Evolutionary conservation across 2,797 vertebrate species (phyloP).

Genomic region (Sebastolobus altivelis): DNA sequence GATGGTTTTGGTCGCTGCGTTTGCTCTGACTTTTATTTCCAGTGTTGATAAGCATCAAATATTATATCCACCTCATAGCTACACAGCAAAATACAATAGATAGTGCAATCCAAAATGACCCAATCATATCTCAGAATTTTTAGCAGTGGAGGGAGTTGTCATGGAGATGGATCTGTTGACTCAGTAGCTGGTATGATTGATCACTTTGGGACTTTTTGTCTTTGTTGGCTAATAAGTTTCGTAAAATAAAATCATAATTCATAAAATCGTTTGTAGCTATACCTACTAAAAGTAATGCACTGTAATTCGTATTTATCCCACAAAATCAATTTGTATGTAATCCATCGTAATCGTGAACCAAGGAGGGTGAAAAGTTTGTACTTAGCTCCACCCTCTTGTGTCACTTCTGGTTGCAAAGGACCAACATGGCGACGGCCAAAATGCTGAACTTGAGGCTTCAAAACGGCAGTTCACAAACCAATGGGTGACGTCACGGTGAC

Average conservation of each 20-base stretch:
- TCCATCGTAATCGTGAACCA: neutral
- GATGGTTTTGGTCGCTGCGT: conserved; percentile 26
- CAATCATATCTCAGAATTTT: neutral
- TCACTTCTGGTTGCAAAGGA: too few species aligned
- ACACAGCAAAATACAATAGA: neutral
- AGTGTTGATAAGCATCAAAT: conserved; percentile 48
- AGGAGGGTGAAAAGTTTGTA: too few species aligned
- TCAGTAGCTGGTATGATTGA: neutral
- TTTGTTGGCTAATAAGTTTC: neutral
- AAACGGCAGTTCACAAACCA: too few species aligned
- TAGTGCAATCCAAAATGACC: neutral
- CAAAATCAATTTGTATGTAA: neutral
- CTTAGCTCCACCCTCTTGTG: too few species aligned
- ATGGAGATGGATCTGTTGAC: neutral
- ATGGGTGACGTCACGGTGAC: too few species aligned
- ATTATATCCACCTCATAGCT: conserved; percentile 15
- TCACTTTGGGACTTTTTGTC: neutral
- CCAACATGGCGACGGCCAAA: too few species aligned
- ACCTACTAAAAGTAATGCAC: neutral
- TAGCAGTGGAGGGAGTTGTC: neutral
- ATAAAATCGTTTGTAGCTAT: neutral
- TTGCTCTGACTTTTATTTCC: conserved; percentile 27
- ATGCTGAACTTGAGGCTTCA: too few species aligned
- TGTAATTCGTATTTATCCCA: neutral
- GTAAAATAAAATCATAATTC: too few species aligned